These are phyloP conservation scores for Lepus europaeus DNA, from an alignment of 2,113 vertebrate genomes.

Conservation along the genomic window DNA sequence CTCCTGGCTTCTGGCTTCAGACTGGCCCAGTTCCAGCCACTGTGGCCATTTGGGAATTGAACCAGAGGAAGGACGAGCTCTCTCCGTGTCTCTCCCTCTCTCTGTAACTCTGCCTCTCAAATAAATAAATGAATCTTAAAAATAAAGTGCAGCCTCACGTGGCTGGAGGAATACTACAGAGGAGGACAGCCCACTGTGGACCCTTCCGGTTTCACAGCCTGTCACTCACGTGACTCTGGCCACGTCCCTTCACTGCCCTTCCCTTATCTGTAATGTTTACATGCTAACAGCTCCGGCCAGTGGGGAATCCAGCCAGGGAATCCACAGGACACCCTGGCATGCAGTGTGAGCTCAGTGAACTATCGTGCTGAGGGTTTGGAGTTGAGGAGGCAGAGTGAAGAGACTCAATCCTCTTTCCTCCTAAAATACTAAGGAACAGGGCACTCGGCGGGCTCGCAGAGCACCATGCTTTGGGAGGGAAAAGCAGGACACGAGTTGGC, in stretches of 20 bases:
- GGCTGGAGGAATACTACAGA: not conserved
- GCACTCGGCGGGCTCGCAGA: not conserved
- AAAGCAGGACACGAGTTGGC: not conserved
- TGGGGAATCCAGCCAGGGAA: not conserved
- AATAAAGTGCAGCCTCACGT: not conserved
- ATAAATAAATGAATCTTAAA: too few relatives aligned
- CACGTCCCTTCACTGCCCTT: not conserved
- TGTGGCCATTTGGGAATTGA: not conserved
- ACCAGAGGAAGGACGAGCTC: too few relatives aligned
- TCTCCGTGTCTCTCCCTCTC: too few relatives aligned
- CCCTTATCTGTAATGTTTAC: not conserved
- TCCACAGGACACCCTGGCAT: not conserved
- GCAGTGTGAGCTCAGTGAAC: not conserved
- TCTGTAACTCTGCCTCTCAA: not conserved
- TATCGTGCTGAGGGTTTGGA: not conserved
- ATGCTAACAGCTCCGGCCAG: not conserved
- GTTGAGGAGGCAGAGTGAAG: not conserved
- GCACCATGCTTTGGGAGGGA: not conserved
- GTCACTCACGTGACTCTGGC: not conserved
- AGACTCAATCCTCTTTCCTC: not conserved
- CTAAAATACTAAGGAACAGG: not conserved
- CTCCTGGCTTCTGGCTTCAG: too few relatives aligned
- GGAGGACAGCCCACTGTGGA: not conserved
- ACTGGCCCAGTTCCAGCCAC: too few relatives aligned
- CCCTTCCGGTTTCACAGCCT: not conserved